Evolutionary conservation across 2,797 vertebrate species (phyloP), one percentile per base, ranked within the genome.

Genomic region (Scolopax rusticola): DNA sequence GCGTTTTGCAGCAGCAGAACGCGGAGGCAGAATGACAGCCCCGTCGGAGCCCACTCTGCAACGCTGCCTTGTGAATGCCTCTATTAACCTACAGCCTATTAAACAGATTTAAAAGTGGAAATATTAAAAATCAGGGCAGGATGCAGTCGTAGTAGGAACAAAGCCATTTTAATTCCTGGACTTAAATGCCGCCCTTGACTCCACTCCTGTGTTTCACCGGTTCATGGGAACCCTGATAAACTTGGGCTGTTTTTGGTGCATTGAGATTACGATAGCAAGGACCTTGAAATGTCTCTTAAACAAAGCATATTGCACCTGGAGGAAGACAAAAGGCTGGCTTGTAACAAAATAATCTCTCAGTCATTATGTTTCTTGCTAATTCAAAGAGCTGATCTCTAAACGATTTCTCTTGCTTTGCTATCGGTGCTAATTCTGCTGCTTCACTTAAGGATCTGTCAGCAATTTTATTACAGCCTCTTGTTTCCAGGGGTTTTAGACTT

Each of bases 171-270:
- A 68, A 80, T 50, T 83, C 90, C 40, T 1, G 2, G 0, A 20
- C 38, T 77, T 74, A 57, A 28, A 79, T 0, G 13, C 21, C 3
- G 48, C 77, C 85, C 86, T 92, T 87, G 84, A 75, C 63, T 78
- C 64, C n/a, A 60, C 81, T 64, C 64, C 47, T 61, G 76, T 40
- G 7, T 89, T 90, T 84, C 69, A 25, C 67, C 6, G 3, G 32
- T 80, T 91, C 82, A 69, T 88, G 85, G 74, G 95, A 97, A 94
- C 87, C 69, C 84, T 90, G 95, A 95, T 97, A 94, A 93, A 96
- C n/a, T 84, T n/a, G 67, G 75, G 78, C 95, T 94, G 94, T 6
- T 97, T 96, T 96, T 69, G 86, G 87, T 84, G 38, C 73, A 48
- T 33, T 15, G 7, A 91, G 84, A 94, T 93, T 93, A 94, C 10